Conservation (phyloP, 1,140 invertebrate species). For the Bombyx mandarina region DNA sequence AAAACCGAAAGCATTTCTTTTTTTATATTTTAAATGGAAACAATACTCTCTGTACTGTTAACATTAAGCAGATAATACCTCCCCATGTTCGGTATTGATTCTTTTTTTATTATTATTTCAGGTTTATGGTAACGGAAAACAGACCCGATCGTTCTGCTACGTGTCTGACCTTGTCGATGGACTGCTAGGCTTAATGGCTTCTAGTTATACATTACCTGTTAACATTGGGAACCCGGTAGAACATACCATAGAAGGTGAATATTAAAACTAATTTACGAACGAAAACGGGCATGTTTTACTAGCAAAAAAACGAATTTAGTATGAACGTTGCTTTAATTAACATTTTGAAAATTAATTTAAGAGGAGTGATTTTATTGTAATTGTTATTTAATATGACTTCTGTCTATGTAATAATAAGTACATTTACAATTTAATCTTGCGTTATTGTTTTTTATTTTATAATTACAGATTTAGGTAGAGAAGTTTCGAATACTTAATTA, state of each 20-base stretch:
- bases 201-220: constrained; percentile 93
- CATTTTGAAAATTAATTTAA: too few relatives aligned
- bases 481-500: too few relatives aligned
- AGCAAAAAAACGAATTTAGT: too few relatives aligned
- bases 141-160: constrained; percentile 99
- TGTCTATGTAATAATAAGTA: too few relatives aligned
- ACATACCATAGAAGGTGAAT: constrained; percentile 90
- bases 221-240: constrained; percentile 99
- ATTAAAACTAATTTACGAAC: too few relatives aligned
- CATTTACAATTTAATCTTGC: too few relatives aligned
- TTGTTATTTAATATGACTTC: too few relatives aligned
- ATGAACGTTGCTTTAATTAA: too few relatives aligned
- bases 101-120: constrained; percentile 52
- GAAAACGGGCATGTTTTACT: too few relatives aligned
- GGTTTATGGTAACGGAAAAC: constrained; percentile 95
- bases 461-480: too few relatives aligned
- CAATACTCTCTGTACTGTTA: not conserved
- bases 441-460: too few relatives aligned
- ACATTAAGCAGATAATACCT: not conserved
- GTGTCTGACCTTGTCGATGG: constrained; percentile 98
- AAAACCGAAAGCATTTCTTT: not conserved
- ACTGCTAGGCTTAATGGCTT: constrained; percentile 92
- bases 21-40: not conserved
- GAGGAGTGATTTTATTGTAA: too few relatives aligned
- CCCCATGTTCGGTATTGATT: not conserved